Evolutionary conservation across 2,797 vertebrate species (phyloP), one percentile per base, ranked within the genome.

Genomic region (Agapornis canus): DNA sequence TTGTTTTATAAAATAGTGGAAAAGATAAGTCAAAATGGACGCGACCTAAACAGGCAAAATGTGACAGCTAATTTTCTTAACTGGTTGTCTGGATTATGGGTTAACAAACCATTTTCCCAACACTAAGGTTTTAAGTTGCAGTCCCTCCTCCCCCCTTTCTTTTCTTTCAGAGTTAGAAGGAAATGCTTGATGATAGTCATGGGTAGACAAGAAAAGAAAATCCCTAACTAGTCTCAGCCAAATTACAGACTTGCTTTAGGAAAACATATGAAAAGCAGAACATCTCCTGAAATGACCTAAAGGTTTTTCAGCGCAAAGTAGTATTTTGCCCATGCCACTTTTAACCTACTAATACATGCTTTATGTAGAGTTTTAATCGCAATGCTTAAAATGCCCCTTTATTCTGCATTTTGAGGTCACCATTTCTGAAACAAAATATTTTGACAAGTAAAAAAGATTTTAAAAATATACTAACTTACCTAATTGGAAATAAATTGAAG

Each of bases 221-320:
- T 42, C 17, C 32, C 26, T 31, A 31, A 86, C 86, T 47, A 61
- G 35, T 45, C 86, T 77, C 43, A 73, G 72, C 20, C 52, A 94
- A 97, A 96, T 95, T 94, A 96, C 5, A 97, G 92, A 91, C 65
- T 95, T 94, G 29, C 20, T 35, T 65, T 82, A 91, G 82, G 45
- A 65, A 92, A 86, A 70, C 71, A 87, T 22, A 32, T 54, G 91
- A 83, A 60, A 80, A 81, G 18, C 43, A 75, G 26, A 73, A 49
- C 10, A 32, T 45, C 57, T 25, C 72, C 72, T 49, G 45, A 91
- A 87, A 8, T 87, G 75, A 84, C 49, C 90, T 88, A 14, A 65
- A 35, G 8, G 29, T 94, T 86, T 95, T 90, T 64, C 75, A 71
- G 80, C 9, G 21, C 75, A 71, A 91, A 86, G 56, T 3, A 84